Percentiles rank a stretch among this genome's conserved stretches.
Conservation (phyloP, 2,113 vertebrate species). For the Steatornis caripensis region DNA sequence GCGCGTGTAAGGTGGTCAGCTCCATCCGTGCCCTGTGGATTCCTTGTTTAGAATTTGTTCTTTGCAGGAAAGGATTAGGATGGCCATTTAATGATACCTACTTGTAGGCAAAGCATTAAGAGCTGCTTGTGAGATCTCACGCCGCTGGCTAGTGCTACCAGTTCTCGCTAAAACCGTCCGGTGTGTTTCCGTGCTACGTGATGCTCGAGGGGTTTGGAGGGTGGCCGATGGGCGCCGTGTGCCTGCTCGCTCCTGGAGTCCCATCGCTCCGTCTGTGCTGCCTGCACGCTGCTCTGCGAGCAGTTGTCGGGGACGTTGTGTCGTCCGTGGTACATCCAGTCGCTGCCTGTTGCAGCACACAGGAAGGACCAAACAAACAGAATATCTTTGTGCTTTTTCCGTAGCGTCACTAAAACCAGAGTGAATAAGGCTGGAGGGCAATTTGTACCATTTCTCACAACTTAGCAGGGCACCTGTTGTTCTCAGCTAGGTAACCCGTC, state of each 20-base stretch:
- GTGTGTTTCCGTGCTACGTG: not conserved
- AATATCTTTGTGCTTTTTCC: not conserved
- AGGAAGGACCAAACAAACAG: not conserved
- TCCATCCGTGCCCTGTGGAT: not conserved
- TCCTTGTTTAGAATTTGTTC: not conserved
- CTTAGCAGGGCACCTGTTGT: not conserved
- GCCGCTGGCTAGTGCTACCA: not conserved
- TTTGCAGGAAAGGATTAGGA: not conserved
- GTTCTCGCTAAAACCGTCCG: not conserved
- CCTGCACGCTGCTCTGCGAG: not conserved
- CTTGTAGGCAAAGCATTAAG: not conserved
- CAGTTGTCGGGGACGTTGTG: fast-evolving
- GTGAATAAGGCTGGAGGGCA: not conserved
- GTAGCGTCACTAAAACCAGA: not conserved
- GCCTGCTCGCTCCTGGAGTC: not conserved
- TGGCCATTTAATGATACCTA: not conserved
- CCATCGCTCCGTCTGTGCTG: not conserved
- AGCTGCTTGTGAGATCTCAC: not conserved
- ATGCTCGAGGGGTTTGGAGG: not conserved
- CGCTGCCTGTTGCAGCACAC: not conserved
- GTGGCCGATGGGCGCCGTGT: not conserved
- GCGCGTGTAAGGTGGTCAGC: not conserved
- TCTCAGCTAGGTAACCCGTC: not conserved
- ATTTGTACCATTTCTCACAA: not conserved
- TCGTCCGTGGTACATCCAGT: no score